phyloP scores from a whole-genome alignment of 2,888 invertebrate species.

The Synergus gifuensis region DNA sequence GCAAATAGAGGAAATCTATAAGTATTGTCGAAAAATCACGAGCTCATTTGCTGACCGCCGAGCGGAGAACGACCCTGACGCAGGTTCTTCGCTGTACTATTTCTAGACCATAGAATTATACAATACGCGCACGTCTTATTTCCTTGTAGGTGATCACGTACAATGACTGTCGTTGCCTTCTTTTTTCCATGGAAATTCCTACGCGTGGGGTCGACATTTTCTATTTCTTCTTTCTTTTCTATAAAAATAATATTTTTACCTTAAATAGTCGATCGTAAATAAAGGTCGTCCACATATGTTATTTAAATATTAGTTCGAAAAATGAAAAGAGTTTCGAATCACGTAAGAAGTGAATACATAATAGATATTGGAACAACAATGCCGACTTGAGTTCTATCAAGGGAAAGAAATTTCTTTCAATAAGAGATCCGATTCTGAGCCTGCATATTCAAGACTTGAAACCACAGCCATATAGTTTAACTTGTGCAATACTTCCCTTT shows the following conservation, averaged over 20 bases:
- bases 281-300: too few relatives aligned
- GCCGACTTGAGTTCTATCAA: conserved; percentile 6
- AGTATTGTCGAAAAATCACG: conserved; percentile 36
- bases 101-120: conserved; percentile 42
- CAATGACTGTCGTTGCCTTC: neutral
- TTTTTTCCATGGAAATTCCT: neutral
- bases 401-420: conserved; percentile 45
- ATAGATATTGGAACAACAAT: neutral
- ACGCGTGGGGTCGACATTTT: neutral
- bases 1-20: neutral
- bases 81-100: conserved; percentile 42
- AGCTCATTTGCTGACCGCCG: conserved; percentile 36
- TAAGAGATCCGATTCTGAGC: conserved; percentile 23
- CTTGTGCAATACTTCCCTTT: neutral
- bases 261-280: too few relatives aligned
- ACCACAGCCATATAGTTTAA: neutral
- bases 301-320: too few relatives aligned
- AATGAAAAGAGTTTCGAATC: too few relatives aligned
- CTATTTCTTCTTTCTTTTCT: neutral
- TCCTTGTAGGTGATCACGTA: conserved; percentile 6
- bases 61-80: conserved; percentile 53
- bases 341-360: too few relatives aligned
- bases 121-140: conserved; percentile 28
- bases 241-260: neutral
- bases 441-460: conserved; percentile 1